Evolutionary conservation across 2,888 invertebrate genomes (phyloP).

Genomic region (Drosophila quasianomalipes): DNA sequence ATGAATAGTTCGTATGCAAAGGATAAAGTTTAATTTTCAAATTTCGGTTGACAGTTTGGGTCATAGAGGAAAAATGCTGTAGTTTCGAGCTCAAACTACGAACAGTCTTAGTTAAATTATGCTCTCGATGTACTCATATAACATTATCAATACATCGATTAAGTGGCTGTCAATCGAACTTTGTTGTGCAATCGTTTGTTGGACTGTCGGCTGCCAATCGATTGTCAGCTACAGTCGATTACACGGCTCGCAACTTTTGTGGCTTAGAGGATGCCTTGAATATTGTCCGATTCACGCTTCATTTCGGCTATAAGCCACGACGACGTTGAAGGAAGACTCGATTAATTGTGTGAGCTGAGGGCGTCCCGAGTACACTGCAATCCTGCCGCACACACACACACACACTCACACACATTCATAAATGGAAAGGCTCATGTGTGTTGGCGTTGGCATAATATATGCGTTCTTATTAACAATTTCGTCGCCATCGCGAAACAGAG

Average conservation of each 20-base stretch:
- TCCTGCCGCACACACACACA: conserved; percentile 4
- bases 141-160: not conserved
- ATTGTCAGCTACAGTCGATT: conserved; percentile 51
- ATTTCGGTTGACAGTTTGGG: not conserved
- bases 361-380: not conserved
- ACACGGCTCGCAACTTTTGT: conserved; percentile 16
- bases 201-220: conserved; percentile 44
- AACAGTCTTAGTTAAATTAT: not conserved
- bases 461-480: conserved; percentile 80
- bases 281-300: conserved; percentile 32
- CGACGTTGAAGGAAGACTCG: conserved; percentile 48
- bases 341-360: conserved; percentile 62
- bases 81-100: not conserved
- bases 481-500: conserved; percentile 60
- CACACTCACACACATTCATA: not conserved
- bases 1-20: not conserved
- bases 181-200: conserved; percentile 36
- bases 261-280: conserved; percentile 10
- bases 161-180: conserved; percentile 31
- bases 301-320: conserved; percentile 23
- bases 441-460: conserved; percentile 75
- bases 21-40: not conserved
- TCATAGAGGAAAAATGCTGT: not conserved
- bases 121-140: not conserved
- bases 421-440: conserved; percentile 25